A percentile compares a stretch with the other conserved stretches of the same genome.
phyloP scores from a whole-genome alignment of 1,140 invertebrate genomes.

The Anagrus nilaparvatae region DNA sequence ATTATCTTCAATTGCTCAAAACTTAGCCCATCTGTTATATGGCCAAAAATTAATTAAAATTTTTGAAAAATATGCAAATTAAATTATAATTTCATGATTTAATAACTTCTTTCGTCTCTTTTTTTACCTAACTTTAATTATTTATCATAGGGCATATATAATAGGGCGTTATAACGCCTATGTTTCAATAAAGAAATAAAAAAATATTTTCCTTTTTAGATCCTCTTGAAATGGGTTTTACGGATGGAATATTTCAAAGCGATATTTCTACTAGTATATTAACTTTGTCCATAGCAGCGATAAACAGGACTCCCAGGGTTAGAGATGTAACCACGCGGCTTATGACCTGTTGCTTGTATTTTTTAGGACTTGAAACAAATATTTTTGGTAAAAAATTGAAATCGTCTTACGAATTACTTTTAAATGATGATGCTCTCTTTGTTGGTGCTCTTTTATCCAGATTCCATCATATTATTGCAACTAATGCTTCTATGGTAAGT shows the following conservation, averaged over 20 bases:
- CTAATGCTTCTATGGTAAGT: no score
- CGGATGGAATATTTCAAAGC: slow-evolving; percentile 40
- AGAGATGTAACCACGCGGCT: slow-evolving; percentile 61
- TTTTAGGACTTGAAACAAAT: slow-evolving; percentile 55
- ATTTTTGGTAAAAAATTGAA: slow-evolving; percentile 41
- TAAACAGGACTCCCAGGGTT: slow-evolving; percentile 54
- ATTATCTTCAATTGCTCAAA: no score
- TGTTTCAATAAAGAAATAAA: no score
- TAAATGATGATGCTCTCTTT: slow-evolving; percentile 30
- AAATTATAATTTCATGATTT: no score
- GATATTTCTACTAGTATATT: slow-evolving; percentile 50
- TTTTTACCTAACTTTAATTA: no score
- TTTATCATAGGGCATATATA: no score
- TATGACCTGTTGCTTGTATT: slow-evolving; percentile 65
- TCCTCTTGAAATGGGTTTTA: slow-evolving; percentile 31
- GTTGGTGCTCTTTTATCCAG: slow-evolving; percentile 48
- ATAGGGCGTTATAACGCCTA: no score
- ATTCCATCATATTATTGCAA: no score
- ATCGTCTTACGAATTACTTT: slow-evolving; percentile 12
- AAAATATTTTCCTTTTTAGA: slow-evolving; percentile 21
- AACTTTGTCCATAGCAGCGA: slow-evolving; percentile 61
- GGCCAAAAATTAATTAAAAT: no score
- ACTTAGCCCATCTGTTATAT: no score
- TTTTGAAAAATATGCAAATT: no score
- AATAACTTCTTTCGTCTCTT: no score